These are phyloP conservation scores for Phyllostomus hastatus DNA, from an alignment of 2,113 vertebrate species.

Conservation along the genomic window DNA sequence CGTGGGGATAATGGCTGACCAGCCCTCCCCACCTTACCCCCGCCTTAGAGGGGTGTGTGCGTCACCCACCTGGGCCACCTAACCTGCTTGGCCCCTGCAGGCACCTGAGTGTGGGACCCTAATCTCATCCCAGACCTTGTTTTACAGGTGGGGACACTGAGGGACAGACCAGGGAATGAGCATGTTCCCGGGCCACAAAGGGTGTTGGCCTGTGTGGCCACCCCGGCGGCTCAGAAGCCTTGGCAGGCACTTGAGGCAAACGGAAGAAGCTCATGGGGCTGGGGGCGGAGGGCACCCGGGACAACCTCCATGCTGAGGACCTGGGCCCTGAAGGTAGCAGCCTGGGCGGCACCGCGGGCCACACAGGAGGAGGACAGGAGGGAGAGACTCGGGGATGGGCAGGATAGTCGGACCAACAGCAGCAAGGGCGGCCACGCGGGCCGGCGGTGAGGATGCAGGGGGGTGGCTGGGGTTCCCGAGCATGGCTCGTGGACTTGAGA, in stretches of 20 bases:
- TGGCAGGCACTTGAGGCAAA: not conserved
- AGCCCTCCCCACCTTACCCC: rapidly evolving
- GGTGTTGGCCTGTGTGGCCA: too few relatives aligned
- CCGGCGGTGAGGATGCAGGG: not conserved
- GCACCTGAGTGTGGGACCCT: not conserved
- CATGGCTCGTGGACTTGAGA: rapidly evolving
- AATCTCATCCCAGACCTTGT: not conserved
- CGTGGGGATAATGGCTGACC: rapidly evolving
- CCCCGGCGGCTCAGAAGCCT: not conserved
- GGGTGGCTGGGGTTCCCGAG: rapidly evolving
- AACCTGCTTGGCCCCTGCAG: not conserved
- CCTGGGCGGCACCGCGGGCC: rapidly evolving
- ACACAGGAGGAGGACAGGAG: not conserved
- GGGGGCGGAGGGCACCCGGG: not conserved
- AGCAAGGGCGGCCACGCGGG: too few relatives aligned
- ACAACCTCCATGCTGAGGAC: too few relatives aligned
- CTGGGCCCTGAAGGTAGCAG: not conserved
- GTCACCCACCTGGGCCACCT: not conserved
- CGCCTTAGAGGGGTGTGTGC: not conserved
- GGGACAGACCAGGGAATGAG: not conserved
- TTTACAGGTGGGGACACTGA: not conserved
- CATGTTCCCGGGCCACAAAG: rapidly evolving
- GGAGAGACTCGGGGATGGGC: not conserved
- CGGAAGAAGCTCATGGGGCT: not conserved
- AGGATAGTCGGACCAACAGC: rapidly evolving